Conservation (phyloP, 1,140 invertebrate species). For the Micrasema longulum region DNA sequence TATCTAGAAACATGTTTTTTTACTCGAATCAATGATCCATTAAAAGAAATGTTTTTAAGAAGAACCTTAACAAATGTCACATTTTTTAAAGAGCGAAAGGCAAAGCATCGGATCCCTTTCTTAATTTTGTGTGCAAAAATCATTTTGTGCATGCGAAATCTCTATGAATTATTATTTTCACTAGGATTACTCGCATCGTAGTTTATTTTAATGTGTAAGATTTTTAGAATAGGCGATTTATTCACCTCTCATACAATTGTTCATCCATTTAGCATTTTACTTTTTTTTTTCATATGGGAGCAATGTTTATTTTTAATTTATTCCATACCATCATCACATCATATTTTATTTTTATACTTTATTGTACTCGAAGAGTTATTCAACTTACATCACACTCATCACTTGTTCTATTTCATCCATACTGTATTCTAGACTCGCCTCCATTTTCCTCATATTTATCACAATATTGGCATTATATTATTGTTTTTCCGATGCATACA, state of each 20-base stretch:
- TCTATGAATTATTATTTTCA: conserved; percentile 38
- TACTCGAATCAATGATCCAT: conserved; percentile 23
- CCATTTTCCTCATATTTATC: no score
- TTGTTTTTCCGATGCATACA: no score
- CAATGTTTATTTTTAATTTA: neutral
- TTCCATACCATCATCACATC: neutral
- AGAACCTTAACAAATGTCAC: neutral
- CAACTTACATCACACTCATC: no score
- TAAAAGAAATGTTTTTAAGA: conserved; percentile 28
- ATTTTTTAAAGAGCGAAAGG: conserved; percentile 11
- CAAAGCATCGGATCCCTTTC: conserved; percentile 9
- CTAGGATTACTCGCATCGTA: conserved; percentile 44
- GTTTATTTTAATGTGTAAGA: conserved; percentile 51
- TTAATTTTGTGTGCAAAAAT: conserved; percentile 12
- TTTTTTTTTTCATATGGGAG: conserved; percentile 36
- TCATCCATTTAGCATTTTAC: conserved; percentile 43
- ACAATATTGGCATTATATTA: no score
- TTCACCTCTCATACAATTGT: conserved; percentile 45
- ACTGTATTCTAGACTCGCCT: no score
- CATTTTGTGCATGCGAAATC: conserved; percentile 13
- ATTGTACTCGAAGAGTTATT: no score
- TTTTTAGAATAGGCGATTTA: conserved; percentile 51
- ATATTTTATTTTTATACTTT: neutral
- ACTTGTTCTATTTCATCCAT: no score
- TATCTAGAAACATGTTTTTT: conserved; percentile 13